These are phyloP conservation scores for Micronycteris hirsuta DNA, from an alignment of 2,113 vertebrate genomes.

Conservation along the genomic window DNA sequence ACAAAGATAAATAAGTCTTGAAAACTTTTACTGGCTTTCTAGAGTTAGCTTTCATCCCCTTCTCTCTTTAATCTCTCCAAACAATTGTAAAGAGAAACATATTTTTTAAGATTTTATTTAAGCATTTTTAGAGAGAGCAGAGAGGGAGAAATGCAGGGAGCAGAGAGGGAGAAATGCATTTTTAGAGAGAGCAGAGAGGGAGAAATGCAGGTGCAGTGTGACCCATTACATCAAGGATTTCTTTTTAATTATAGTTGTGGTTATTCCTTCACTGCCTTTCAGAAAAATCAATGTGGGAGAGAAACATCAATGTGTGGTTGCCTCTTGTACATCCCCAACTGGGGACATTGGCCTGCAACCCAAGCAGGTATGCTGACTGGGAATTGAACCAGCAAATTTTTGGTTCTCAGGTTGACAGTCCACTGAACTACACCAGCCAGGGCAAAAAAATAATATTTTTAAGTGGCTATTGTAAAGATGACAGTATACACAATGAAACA, in stretches of 20 bases:
- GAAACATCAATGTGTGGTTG: no score
- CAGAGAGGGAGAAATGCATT: no score
- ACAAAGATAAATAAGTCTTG: not conserved
- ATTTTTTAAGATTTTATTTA: not conserved
- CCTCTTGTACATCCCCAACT: no score
- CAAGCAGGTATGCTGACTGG: no score
- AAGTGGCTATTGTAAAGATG: not conserved
- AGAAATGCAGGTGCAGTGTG: not conserved
- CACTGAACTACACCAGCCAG: not conserved
- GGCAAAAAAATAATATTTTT: not conserved
- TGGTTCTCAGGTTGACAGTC: no score
- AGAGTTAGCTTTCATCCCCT: not conserved
- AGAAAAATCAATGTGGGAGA: not conserved
- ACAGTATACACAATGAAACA: not conserved
- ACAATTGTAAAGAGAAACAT: not conserved
- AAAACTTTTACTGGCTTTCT: not conserved
- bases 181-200: no score
- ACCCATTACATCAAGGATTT: not conserved
- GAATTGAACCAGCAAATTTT: not conserved
- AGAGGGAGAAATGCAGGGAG: not conserved
- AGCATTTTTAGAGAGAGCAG: not conserved
- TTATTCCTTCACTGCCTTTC: not conserved
- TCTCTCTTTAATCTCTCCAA: not conserved
- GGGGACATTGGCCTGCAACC: no score
- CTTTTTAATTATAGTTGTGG: not conserved